Evolutionary conservation across 2,113 vertebrate species (phyloP).

Genomic region (Sciurus niger): DNA sequence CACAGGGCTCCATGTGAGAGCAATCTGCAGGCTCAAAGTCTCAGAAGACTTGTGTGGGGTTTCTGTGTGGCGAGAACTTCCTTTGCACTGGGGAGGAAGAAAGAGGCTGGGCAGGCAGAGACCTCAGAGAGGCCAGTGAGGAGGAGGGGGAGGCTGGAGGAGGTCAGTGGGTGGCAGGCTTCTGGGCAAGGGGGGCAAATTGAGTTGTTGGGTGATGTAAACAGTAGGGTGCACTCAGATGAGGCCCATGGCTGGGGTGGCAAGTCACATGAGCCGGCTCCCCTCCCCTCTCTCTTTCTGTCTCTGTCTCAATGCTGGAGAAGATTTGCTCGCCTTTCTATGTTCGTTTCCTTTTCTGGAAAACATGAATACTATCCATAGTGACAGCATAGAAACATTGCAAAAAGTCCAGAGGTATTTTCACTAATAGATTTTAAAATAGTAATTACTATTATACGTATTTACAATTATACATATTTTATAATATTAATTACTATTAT

Average conservation of each 20-base stretch:
- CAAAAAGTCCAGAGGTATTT: not conserved
- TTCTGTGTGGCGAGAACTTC: not conserved
- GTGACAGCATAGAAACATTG: not conserved
- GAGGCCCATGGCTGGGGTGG: no score
- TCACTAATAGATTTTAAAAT: not conserved
- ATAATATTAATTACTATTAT: not conserved
- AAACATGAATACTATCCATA: not conserved
- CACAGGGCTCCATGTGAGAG: not conserved
- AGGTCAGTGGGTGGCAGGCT: no score
- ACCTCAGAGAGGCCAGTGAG: not conserved
- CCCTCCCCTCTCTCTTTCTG: no score
- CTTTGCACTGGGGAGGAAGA: not conserved
- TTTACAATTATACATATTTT: not conserved
- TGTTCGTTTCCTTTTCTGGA: not conserved
- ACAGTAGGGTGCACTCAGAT: no score
- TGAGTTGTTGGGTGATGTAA: not conserved
- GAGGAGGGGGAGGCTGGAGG: no score
- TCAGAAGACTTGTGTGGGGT: not conserved
- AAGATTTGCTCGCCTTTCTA: not conserved
- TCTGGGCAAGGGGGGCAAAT: not conserved
- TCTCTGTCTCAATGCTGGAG: no score
- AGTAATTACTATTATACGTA: not conserved
- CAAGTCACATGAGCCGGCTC: no score
- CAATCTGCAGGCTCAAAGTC: not conserved
- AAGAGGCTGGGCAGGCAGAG: not conserved